A percentile compares a stretch with the other conserved stretches of the same genome.
phyloP scores from a whole-genome alignment of 2,888 invertebrate species.

The Lepidochitona cinerea region DNA sequence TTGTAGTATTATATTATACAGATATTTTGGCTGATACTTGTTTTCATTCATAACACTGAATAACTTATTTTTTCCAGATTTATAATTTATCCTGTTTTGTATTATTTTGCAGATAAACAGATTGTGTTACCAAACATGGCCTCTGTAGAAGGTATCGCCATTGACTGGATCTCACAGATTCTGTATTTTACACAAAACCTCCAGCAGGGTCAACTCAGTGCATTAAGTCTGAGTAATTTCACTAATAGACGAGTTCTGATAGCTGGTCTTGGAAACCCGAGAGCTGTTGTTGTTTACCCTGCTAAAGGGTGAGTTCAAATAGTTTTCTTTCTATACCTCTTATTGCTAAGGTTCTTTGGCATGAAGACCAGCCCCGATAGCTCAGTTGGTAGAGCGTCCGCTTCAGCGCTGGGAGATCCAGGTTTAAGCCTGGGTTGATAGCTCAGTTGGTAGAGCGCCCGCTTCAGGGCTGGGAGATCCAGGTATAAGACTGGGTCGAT shows the following conservation, averaged over 20 bases:
- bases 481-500: too few relatives aligned
- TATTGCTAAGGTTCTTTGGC: too few relatives aligned
- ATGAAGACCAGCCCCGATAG: too few relatives aligned
- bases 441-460: too few relatives aligned
- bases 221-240: slow-evolving; percentile 87
- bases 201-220: slow-evolving; percentile 38
- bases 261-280: slow-evolving; percentile 90
- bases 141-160: slow-evolving; percentile 77
- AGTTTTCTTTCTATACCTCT: too few relatives aligned
- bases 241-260: slow-evolving; percentile 87
- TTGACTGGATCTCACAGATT: slow-evolving; percentile 98
- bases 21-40: too few relatives aligned
- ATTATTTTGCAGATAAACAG: slow-evolving; percentile 97
- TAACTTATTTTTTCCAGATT: slow-evolving; percentile 73
- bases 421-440: too few relatives aligned
- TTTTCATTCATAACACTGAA: too few relatives aligned
- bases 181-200: slow-evolving; percentile 92
- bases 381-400: too few relatives aligned
- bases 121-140: slow-evolving; percentile 75
- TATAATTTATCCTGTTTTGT: slow-evolving; percentile 93
- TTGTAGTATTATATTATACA: too few relatives aligned
- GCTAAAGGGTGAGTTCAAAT: slow-evolving; percentile 86
- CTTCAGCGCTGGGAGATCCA: too few relatives aligned
- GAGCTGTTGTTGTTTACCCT: slow-evolving; percentile 97
- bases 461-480: too few relatives aligned